Conservation (phyloP, 1,140 invertebrate genomes). For the Heliconius eleuchia region DNA sequence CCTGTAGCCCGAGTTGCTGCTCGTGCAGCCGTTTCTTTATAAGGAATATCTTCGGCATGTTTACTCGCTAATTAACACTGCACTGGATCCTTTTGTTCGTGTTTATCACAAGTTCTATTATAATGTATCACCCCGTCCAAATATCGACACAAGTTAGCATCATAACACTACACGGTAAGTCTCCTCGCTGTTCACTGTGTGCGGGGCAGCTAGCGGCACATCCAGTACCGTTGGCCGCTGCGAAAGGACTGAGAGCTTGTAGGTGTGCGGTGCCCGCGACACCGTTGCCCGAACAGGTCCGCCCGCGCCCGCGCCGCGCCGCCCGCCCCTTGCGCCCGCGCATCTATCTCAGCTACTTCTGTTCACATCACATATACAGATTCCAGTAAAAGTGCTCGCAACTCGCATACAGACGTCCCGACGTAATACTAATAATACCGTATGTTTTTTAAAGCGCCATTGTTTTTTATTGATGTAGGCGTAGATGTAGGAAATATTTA, state of each 20-base stretch:
- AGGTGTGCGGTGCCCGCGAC: constrained; percentile 69
- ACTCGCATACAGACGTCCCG: constrained; percentile 56
- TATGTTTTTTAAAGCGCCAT: constrained; percentile 34
- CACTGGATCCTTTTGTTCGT: constrained; percentile 69
- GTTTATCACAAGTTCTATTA: constrained; percentile 62
- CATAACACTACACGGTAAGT: constrained; percentile 74
- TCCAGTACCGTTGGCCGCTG: constrained; percentile 77
- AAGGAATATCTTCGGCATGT: constrained; percentile 95
- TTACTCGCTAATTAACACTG: constrained; percentile 65
- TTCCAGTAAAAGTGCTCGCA: constrained; percentile 75
- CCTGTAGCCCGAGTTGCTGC: constrained; percentile 91
- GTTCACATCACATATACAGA: constrained; percentile 57
- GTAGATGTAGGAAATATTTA: background rate
- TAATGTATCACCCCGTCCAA: constrained; percentile 59
- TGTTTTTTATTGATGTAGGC: background rate
- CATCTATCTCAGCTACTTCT: constrained; percentile 37
- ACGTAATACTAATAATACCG: constrained; percentile 43
- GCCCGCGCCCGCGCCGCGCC: constrained; percentile 69
- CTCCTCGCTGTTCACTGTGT: constrained; percentile 70
- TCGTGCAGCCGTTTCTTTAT: constrained; percentile 93
- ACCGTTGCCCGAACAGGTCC: constrained; percentile 80
- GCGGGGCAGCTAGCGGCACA: constrained; percentile 72
- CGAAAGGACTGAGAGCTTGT: constrained; percentile 73
- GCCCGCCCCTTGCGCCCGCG: constrained; percentile 42
- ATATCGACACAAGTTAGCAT: constrained; percentile 67